Percentiles rank a stretch among this genome's conserved stretches.
Conservation (phyloP, 2,113 vertebrate species). For the Tauraco erythrolophus region DNA sequence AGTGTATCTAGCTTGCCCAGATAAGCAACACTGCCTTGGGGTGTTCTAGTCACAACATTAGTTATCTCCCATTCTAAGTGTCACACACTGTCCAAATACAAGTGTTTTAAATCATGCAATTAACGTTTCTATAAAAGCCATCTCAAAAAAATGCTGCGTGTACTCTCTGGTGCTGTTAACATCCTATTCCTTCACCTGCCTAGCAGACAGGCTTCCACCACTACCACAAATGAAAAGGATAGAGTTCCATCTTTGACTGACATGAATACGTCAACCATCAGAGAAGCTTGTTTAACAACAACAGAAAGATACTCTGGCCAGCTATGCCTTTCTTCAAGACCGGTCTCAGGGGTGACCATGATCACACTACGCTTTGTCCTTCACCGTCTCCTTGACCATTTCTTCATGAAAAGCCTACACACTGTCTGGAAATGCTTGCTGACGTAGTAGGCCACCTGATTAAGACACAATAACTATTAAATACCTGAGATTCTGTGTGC, state of each 20-base stretch:
- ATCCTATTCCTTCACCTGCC: neutral
- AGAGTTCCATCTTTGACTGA: neutral
- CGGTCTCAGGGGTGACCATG: neutral
- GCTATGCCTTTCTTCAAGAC: neutral
- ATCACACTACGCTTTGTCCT: neutral
- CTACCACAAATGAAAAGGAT: neutral
- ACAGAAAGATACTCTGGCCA: neutral
- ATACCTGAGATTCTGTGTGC: neutral
- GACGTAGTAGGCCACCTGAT: neutral
- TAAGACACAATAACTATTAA: neutral
- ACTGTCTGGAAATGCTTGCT: neutral
- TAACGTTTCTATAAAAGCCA: neutral
- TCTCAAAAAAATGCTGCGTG: neutral
- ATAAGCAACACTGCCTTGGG: neutral
- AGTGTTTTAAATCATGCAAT: neutral
- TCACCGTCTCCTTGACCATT: neutral
- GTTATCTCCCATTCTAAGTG: neutral
- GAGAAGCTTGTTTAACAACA: neutral
- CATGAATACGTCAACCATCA: neutral
- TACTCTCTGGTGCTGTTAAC: neutral
- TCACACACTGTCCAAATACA: neutral
- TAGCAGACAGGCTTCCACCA: neutral
- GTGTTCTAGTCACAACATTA: neutral
- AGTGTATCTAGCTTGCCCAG: neutral
- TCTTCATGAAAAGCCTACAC: neutral